Percentiles rank a stretch among this genome's conserved stretches.
These are phyloP conservation scores for Piscicola geometra DNA, from an alignment of 2,888 invertebrate species.

Conservation along the genomic window DNA sequence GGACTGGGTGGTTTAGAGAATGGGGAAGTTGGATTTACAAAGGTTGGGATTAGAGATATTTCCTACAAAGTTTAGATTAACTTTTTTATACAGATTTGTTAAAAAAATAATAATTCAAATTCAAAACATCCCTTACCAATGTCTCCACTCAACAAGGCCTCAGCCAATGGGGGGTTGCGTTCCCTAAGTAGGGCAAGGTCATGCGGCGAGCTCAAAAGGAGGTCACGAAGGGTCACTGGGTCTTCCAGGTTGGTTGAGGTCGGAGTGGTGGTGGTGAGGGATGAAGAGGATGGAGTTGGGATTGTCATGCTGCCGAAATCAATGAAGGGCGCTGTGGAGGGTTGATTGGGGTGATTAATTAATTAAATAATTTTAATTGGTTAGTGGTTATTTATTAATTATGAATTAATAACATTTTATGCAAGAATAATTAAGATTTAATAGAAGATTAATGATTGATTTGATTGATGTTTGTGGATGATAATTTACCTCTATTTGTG, in stretches of 20 bases:
- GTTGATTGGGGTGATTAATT: neutral
- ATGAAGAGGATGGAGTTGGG: slow-evolving; percentile 54
- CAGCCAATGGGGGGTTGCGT: slow-evolving; percentile 85
- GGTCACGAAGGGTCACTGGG: slow-evolving; percentile 49
- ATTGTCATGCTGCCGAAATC: slow-evolving; percentile 84
- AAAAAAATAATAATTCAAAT: neutral
- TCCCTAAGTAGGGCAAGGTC: slow-evolving; percentile 83
- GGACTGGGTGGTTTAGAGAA: slow-evolving; percentile 28
- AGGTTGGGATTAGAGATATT: neutral
- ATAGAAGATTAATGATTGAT: too few relatives aligned
- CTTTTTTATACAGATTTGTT: neutral
- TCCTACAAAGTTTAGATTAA: neutral
- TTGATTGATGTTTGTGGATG: too few relatives aligned
- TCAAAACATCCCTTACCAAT: slow-evolving; percentile 59
- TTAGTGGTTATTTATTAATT: too few relatives aligned
- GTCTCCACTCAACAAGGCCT: slow-evolving; percentile 79
- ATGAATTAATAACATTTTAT: too few relatives aligned
- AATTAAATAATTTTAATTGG: too few relatives aligned
- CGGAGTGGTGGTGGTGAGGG: neutral
- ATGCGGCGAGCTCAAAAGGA: slow-evolving; percentile 71
- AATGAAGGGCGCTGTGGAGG: slow-evolving; percentile 52
- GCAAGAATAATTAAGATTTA: too few relatives aligned
- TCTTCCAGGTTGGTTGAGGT: slow-evolving; percentile 41
- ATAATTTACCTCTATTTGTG: too few relatives aligned
- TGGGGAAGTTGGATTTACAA: slow-evolving; percentile 2